These are phyloP conservation scores for Stictonetta naevosa DNA, from an alignment of 2,113 vertebrate species.

Conservation along the genomic window DNA sequence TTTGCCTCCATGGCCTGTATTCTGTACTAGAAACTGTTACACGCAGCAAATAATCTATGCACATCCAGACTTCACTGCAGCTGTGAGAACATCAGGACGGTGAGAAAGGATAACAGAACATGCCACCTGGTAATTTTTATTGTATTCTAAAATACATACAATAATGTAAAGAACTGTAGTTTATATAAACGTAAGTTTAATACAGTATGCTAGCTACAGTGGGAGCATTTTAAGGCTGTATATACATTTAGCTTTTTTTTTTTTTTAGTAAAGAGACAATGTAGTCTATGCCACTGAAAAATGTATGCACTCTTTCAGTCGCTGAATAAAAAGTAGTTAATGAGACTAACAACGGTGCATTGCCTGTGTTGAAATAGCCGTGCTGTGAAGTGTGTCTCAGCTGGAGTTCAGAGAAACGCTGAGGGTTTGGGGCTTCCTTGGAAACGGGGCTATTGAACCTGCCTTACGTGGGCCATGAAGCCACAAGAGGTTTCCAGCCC, in stretches of 20 bases:
- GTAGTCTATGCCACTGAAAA: conserved; percentile 30
- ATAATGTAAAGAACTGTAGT: conserved; percentile 55
- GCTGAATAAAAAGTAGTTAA: conserved; percentile 73
- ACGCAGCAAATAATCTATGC: background rate
- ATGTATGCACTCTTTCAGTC: conserved; percentile 44
- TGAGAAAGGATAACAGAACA: conserved; percentile 47
- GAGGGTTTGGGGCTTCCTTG: background rate
- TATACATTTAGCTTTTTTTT: conserved; percentile 5
- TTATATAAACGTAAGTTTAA: conserved; percentile 55
- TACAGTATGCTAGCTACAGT: background rate
- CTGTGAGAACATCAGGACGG: background rate
- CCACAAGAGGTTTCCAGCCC: background rate
- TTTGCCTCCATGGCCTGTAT: background rate
- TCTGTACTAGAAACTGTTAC: background rate
- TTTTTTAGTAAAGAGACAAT: conserved; percentile 66
- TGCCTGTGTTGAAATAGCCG: background rate
- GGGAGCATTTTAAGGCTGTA: conserved; percentile 64
- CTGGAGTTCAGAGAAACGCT: no score
- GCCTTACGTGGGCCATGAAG: background rate
- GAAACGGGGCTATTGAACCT: no score
- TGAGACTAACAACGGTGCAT: background rate
- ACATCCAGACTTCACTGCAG: background rate
- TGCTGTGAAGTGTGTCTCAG: fast-evolving
- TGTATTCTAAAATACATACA: conserved; percentile 52
- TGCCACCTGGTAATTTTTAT: conserved; percentile 62